A percentile compares a stretch with the other conserved stretches of the same genome.
These are phyloP conservation scores for Catharus ustulatus DNA, from an alignment of 2,797 vertebrate genomes.

Conservation along the genomic window DNA sequence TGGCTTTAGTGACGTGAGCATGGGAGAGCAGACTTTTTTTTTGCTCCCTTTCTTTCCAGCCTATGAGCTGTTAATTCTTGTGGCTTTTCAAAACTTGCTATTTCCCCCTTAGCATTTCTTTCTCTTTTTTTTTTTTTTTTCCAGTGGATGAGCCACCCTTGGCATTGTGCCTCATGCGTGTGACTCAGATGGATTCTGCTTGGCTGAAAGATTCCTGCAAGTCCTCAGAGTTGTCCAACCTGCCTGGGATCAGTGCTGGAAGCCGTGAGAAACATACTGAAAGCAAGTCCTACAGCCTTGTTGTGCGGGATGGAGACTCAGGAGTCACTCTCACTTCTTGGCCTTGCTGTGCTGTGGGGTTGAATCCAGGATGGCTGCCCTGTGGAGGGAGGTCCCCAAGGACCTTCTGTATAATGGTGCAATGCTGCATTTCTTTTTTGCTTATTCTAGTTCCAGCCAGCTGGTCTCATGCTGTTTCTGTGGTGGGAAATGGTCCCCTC, in stretches of 20 bases:
- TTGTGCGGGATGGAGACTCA: neutral
- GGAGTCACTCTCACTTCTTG: neutral
- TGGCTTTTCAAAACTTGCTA: constrained; percentile 61
- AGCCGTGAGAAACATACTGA: neutral
- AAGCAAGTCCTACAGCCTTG: neutral
- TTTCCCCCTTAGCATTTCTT: constrained; percentile 36
- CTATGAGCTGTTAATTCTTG: constrained; percentile 45
- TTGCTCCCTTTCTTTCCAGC: neutral
- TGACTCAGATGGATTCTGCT: constrained; percentile 58
- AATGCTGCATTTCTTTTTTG: neutral
- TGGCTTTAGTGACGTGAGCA: neutral
- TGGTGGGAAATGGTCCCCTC: constrained; percentile 16
- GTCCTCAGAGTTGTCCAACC: constrained; percentile 39
- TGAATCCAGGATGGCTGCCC: neutral
- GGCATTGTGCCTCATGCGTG: neutral
- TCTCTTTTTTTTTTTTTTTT: neutral
- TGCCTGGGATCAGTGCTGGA: neutral
- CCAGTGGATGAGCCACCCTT: constrained; percentile 42
- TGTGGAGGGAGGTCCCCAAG: neutral
- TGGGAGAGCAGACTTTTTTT: neutral
- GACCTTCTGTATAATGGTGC: neutral
- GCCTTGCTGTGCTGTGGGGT: neutral
- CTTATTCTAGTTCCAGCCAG: neutral
- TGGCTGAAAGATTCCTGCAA: constrained; percentile 38
- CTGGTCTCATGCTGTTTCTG: neutral